A percentile compares a stretch with the other conserved stretches of the same genome.
Evolutionary conservation across 2,888 invertebrate species (phyloP).

Genomic region (Spilosoma lubricipeda): DNA sequence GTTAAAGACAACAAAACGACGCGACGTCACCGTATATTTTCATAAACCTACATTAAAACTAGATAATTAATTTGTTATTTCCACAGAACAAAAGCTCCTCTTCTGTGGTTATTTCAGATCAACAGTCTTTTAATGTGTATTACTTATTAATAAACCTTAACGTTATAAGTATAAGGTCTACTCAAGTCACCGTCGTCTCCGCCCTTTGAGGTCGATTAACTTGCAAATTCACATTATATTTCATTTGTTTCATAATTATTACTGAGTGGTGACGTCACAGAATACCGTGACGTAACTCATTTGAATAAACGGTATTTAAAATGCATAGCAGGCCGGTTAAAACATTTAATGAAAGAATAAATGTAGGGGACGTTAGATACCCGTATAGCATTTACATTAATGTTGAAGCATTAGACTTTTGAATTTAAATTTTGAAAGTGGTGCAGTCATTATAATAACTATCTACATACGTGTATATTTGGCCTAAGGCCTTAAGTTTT

Average conservation of each 20-base stretch:
- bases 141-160: no score
- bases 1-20: not conserved
- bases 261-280: constrained; percentile 26
- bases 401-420: not conserved
- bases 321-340: not conserved
- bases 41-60: not conserved
- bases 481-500: not conserved
- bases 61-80: not conserved
- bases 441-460: not conserved
- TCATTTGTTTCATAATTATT: constrained; percentile 26
- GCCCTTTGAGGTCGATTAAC: constrained; percentile 29
- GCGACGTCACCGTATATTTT: not conserved
- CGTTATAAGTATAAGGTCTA: not conserved
- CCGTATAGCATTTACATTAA: not conserved
- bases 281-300: constrained; percentile 3
- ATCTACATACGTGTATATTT: not conserved
- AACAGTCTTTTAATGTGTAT: not conserved
- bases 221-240: constrained; percentile 40
- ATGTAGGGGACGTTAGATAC: not conserved
- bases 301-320: not conserved
- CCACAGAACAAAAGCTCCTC: no score
- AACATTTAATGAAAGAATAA: not conserved
- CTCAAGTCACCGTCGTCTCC: not conserved
- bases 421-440: not conserved
- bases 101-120: no score